Base-by-base conservation (phyloP, 2,113 vertebrate genomes). In the Lampris incognitus region DNA sequence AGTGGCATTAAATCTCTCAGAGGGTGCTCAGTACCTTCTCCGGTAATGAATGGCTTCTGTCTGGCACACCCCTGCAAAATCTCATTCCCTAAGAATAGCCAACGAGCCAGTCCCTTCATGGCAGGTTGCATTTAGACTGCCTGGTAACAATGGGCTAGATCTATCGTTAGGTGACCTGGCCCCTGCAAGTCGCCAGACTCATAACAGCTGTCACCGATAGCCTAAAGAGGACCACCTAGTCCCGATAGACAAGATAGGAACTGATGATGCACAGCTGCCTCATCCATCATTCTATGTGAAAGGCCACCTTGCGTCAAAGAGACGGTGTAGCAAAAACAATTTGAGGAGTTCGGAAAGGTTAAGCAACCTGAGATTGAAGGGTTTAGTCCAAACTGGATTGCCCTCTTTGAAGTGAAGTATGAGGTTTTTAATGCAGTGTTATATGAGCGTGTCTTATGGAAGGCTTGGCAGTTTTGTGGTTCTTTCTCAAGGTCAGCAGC, bases 11-110 rank as follows among this genome's bases (percentile, higher is more conserved):
- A 7, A 63, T 73, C 68, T 69, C 36, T 39, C 2, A 44, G 37
- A 6, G 6, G 4, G 10, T 48, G 4, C 11, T 39, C 24, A 0
- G 38, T 44, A 39, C 39, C 56, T 57, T 70, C 24, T 67, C 41
- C 38, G 50, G 37, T 80, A 54, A 85, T 81, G 58, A 78, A 85
- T 78, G 50, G 55, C 44, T 6, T 50, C 66, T 61, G 56, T 76
- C 71, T 71, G 59, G 55, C 55, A 66, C 5, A 2, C 40, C 44
- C 60, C 6, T 1, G 4, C 66, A 24, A 81, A 24, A 64, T 46
- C 74, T 70, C 60, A 51, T 56, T 69, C 42, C 44, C 37, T 37
- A 38, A 50, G 72, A 64, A 80, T 66, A 48, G 13, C 9, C 6
- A 52, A 59, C 5, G 11, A 54, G 1, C 62, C 4, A 4, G 41